Base-by-base conservation (phyloP, 2,797 vertebrate genomes). In the Falco concolor region DNA sequence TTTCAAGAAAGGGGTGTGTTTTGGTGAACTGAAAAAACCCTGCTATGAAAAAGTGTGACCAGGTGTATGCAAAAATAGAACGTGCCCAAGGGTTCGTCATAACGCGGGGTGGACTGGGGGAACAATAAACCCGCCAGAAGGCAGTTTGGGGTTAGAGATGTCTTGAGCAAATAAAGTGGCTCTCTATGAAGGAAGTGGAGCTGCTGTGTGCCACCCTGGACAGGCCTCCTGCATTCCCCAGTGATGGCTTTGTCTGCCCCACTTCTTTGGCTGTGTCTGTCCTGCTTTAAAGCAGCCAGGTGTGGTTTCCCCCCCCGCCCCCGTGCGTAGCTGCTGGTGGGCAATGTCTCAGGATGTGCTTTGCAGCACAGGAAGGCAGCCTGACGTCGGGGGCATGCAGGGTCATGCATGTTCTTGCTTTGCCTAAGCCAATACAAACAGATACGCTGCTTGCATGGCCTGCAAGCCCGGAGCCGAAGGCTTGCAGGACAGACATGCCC, bases 311-410 rank as follows among this genome's bases (percentile, higher is more conserved):
- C 2, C 9, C 38, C 38, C 38, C 38, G 38, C 38, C 38, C 23
- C 19, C 1, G 0, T 22, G 10, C 2, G 1, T 19, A 72, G 50
- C 27, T 63, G 49, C 61, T 52, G 69, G 4, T 78, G 69, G 24
- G 25, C 0, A 4, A 67, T 50, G 17, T 85, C n/a, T 57, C 2
- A 5, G 61, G 42, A 32, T 61, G 34, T 30, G 25, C 44, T 91
- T 54, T 89, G 68, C 49, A 69, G 40, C 4, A 11, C 27, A 60
- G 1, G 2, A 61, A 74, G 61, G 77, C 67, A n/a, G 28, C 36
- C 63, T 22, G 23, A 2, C 2, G 1, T 60, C 68, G 0, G 0
- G 56, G 23, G 5, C 64, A 2, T 4, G 40, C 56, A 77, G 36
- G 16, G 18, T 77, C 45, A 2, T 42, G 81, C 28, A 7, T n/a